phyloP scores from a whole-genome alignment of 2,113 vertebrate species.

The Montifringilla adamsi region DNA sequence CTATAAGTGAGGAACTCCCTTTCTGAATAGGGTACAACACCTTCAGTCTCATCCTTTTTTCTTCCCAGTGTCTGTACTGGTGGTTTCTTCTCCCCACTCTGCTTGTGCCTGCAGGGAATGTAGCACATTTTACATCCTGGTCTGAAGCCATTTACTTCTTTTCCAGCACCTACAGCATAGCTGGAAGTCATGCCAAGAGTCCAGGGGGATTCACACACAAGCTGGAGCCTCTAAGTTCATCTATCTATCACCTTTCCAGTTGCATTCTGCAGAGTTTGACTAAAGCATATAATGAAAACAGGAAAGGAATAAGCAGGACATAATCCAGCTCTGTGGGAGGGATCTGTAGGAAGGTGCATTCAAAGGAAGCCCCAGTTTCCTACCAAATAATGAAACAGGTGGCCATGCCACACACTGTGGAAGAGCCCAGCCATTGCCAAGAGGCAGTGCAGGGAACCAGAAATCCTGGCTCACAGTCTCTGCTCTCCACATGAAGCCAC shows the following conservation, averaged over 20 bases:
- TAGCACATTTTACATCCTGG: not conserved
- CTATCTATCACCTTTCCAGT: not conserved
- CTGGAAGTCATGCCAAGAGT: not conserved
- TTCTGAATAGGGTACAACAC: not conserved
- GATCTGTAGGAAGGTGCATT: not conserved
- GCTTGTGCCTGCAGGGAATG: not conserved
- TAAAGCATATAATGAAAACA: not conserved
- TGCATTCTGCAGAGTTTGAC: not conserved
- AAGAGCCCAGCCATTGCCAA: slow-evolving; percentile 3
- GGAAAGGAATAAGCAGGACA: not conserved
- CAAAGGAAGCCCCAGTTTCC: not conserved
- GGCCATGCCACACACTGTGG: not conserved
- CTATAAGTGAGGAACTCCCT: not conserved
- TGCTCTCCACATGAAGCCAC: not conserved
- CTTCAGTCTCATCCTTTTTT: not conserved
- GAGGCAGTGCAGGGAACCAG: not conserved
- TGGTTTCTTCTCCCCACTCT: not conserved
- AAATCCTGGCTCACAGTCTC: slow-evolving; percentile 15
- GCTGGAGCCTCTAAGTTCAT: not conserved
- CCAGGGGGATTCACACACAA: not conserved
- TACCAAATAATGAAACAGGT: not conserved
- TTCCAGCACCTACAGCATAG: not conserved
- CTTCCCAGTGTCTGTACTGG: not conserved
- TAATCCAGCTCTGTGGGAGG: not conserved
- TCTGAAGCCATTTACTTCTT: not conserved